Evolutionary conservation across 1,140 invertebrate species (phyloP), one percentile per base, ranked within the genome.

Genomic region (Nasonia giraulti): DNA sequence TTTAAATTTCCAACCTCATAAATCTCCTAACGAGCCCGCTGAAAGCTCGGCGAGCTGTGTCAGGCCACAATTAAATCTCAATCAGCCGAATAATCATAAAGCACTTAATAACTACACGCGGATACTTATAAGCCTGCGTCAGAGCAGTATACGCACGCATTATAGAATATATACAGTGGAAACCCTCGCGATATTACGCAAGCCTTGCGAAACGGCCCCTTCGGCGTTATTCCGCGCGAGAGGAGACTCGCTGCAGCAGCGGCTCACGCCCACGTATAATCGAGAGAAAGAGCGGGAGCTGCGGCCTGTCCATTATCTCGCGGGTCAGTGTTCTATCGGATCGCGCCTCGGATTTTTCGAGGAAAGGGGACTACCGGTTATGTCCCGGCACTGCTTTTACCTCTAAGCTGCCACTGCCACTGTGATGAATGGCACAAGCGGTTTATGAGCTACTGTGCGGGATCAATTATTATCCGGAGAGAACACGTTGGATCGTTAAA

Each of bases 131-230:
- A 50, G 20, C 55, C 55, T 62, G 20, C 55, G 55, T 62, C 55
- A 62, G 55, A 62, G 47, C 11, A 50, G 12, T 0, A 12, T 0
- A 12, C 14, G 47, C 14, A 50, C 12, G 14, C 2, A 44, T 44
- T n/a, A 55, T 55, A 55, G 55, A 62, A n/a, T 62, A 20, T 62
- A 62, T 62, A 20, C 55, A 55, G 1, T 2, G 50, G 50, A 55
- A 55, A 55, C 55, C 17, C 55, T n/a, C 6, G 55, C 20, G 20
- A 62, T n/a, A 79, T 79, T 79, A 37, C 17, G 3, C 17, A 66
- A 47, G 47, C 55, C 47, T 78, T 78, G 47, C 50, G 76, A 78
- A 55, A 78, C 23, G 47, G 44, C 44, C 47, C 44, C 47, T 78
- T 47, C 47, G 47, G 76, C 44, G 76, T 17, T 78, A 78, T 62